phyloP scores from a whole-genome alignment of 2,113 vertebrate species.

The Ornithorhynchus anatinus region DNA sequence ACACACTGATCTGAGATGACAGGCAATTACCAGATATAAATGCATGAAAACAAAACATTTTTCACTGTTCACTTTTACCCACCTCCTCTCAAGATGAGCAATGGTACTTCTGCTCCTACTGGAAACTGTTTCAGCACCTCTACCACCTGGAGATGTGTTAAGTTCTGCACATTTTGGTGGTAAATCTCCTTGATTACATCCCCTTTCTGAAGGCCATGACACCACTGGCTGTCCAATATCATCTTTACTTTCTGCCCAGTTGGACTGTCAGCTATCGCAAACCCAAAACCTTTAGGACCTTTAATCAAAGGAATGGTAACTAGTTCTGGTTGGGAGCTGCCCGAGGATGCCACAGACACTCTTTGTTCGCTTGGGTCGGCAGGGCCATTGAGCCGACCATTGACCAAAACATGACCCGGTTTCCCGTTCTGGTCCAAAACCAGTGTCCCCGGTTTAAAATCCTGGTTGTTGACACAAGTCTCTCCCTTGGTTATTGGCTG shows the following conservation, averaged over 20 bases:
- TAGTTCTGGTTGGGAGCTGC: constrained; percentile 86
- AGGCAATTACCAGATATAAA: neutral
- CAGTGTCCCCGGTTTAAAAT: constrained; percentile 68
- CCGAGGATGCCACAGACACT: constrained; percentile 77
- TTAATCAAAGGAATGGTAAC: constrained; percentile 91
- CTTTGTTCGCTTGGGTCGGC: constrained; percentile 71
- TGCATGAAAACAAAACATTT: neutral
- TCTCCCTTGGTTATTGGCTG: constrained; percentile 74
- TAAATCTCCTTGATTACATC: constrained; percentile 97
- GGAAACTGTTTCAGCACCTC: constrained; percentile 97
- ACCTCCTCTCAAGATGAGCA: constrained; percentile 96
- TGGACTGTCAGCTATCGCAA: constrained; percentile 95
- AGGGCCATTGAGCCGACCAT: constrained; percentile 78
- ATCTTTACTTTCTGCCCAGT: constrained; percentile 98
- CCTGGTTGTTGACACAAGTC: constrained; percentile 70
- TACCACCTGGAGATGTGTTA: constrained; percentile 95
- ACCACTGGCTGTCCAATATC: constrained; percentile 98
- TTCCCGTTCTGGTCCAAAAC: constrained; percentile 77
- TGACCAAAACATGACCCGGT: constrained; percentile 69
- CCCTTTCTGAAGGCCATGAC: constrained; percentile 92
- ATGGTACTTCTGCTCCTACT: constrained; percentile 88
- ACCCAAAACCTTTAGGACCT: constrained; percentile 94
- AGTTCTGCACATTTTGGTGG: constrained; percentile 90
- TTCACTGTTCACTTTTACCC: constrained; percentile 19
- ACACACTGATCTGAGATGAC: neutral